A percentile compares a stretch with the other conserved stretches of the same genome.
These are phyloP conservation scores for Chrysolina oricalcia DNA, from an alignment of 2,888 invertebrate species.

Conservation along the genomic window DNA sequence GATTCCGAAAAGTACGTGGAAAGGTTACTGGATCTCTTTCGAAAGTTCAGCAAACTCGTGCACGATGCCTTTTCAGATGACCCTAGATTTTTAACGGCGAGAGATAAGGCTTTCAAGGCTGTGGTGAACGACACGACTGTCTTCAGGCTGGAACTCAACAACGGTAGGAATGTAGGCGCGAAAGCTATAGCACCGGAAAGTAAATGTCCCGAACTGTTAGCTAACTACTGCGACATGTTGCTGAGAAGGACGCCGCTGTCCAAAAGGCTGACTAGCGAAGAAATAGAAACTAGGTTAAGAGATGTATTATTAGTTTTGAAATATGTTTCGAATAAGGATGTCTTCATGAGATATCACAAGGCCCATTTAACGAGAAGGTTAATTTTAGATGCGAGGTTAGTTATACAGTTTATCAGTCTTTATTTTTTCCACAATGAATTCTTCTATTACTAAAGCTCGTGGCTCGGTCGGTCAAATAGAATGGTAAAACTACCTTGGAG, in stretches of 20 bases:
- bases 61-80: constrained; percentile 97
- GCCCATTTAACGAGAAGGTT: constrained; percentile 96
- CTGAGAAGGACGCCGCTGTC: constrained; percentile 96
- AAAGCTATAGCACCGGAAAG: constrained; percentile 91
- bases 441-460: too few relatives aligned
- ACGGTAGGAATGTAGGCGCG: constrained; percentile 77
- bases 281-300: constrained; percentile 91
- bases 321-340: constrained; percentile 99
- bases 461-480: too few relatives aligned
- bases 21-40: constrained; percentile 92
- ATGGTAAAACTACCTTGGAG: too few relatives aligned
- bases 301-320: constrained; percentile 97
- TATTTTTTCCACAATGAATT: neutral
- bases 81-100: constrained; percentile 95
- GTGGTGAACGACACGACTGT: constrained; percentile 99
- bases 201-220: constrained; percentile 98
- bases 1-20: constrained; percentile 99
- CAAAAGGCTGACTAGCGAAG: constrained; percentile 95
- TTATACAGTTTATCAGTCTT: constrained; percentile 22
- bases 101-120: constrained; percentile 96
- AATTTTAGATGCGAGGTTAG: constrained; percentile 88
- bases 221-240: constrained; percentile 99
- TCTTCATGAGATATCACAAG: constrained; percentile 99
- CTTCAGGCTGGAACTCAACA: constrained; percentile 77
- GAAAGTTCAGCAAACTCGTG: constrained; percentile 92